Conservation (phyloP, 1,140 invertebrate species). For the Drosophila kohkoa region DNA sequence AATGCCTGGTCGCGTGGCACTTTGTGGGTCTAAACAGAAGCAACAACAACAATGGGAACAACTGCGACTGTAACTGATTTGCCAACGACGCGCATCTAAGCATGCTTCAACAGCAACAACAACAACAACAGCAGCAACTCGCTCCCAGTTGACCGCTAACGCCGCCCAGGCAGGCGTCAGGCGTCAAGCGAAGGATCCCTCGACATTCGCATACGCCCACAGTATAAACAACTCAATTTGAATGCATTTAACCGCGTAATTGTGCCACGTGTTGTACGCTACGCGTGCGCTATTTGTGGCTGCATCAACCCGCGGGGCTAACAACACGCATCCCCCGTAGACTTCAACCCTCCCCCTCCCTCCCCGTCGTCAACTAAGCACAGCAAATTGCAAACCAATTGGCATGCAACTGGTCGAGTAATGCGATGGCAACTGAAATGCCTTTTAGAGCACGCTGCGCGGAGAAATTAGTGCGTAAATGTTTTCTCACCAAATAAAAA, state of each 20-base stretch:
- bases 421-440: slow-evolving; percentile 56
- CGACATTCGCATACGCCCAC: slow-evolving; percentile 60
- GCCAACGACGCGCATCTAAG: slow-evolving; percentile 58
- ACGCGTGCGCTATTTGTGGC: slow-evolving; percentile 79
- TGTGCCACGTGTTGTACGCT: slow-evolving; percentile 74
- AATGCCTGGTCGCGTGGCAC: slow-evolving; percentile 67
- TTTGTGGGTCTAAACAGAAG: slow-evolving; percentile 56
- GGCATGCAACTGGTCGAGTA: slow-evolving; percentile 80
- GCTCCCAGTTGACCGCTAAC: slow-evolving; percentile 40
- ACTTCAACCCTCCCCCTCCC: neutral
- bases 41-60: slow-evolving; percentile 43
- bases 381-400: slow-evolving; percentile 81
- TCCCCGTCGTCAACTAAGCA: slow-evolving; percentile 55
- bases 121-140: neutral
- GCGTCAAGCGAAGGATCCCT: neutral
- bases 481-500: slow-evolving; percentile 84
- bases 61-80: slow-evolving; percentile 71
- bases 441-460: slow-evolving; percentile 40
- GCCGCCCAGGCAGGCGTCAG: neutral
- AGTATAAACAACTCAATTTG: slow-evolving; percentile 84
- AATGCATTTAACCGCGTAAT: slow-evolving; percentile 85
- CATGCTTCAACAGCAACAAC: slow-evolving; percentile 34
- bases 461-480: slow-evolving; percentile 84
- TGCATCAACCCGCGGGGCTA: slow-evolving; percentile 39
- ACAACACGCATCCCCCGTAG: neutral